Conservation (phyloP, 2,113 vertebrate species). For the Daboia siamensis region DNA sequence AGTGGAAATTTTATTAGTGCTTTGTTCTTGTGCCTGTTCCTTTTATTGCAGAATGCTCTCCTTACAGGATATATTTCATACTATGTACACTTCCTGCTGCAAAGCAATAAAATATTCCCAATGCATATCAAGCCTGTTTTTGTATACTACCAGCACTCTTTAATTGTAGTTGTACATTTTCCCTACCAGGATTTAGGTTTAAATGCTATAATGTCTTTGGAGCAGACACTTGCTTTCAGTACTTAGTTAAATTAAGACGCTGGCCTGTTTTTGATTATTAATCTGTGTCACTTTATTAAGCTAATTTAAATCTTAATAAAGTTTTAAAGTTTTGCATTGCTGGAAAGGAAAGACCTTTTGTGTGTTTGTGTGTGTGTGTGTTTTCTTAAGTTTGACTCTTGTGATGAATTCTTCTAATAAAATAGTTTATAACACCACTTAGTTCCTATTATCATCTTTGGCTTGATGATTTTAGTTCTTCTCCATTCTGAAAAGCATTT, state of each 20-base stretch:
- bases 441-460: neutral
- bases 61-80: neutral
- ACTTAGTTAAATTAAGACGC: constrained; percentile 37
- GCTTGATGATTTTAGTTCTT: neutral
- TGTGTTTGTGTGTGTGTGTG: neutral
- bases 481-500: neutral
- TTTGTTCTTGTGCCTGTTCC: neutral
- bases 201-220: constrained; percentile 10
- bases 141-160: constrained; percentile 12
- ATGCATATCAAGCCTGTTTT: constrained; percentile 7
- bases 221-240: constrained; percentile 10
- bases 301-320: constrained; percentile 29
- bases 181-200: neutral
- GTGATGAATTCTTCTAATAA: constrained; percentile 23
- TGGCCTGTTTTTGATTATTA: constrained; percentile 43
- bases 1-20: neutral
- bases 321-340: constrained; percentile 22
- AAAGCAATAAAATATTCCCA: neutral
- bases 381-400: constrained; percentile 8
- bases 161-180: constrained; percentile 15
- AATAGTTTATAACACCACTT: neutral
- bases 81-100: neutral
- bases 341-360: constrained; percentile 5
- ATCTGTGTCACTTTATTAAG: constrained; percentile 45
- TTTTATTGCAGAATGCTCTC: neutral